phyloP scores from a whole-genome alignment of 2,888 invertebrate genomes.

The Tetramorium bicarinatum region DNA sequence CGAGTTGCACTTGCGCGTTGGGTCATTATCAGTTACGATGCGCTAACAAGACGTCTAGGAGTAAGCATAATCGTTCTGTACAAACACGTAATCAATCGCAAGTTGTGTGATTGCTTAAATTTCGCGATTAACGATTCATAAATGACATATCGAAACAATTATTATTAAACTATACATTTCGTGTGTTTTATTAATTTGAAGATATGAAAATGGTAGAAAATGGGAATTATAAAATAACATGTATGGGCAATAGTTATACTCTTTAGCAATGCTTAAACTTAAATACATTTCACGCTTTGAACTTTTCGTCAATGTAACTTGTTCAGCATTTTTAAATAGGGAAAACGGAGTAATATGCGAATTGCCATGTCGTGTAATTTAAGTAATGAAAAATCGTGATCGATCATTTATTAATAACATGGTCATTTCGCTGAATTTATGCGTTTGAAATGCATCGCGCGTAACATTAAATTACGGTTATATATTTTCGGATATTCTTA shows the following conservation, averaged over 20 bases:
- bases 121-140: neutral
- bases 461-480: slow-evolving; percentile 17
- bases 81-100: slow-evolving; percentile 4
- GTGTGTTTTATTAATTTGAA: neutral
- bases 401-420: slow-evolving; percentile 10
- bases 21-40: neutral
- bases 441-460: slow-evolving; percentile 15
- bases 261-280: slow-evolving; percentile 5
- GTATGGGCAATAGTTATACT: neutral
- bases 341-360: neutral
- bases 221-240: neutral
- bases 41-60: neutral
- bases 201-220: neutral
- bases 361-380: neutral
- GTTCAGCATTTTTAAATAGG: neutral
- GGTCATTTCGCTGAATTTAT: slow-evolving; percentile 16
- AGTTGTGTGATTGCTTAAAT: neutral
- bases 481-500: slow-evolving; percentile 14
- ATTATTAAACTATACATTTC: neutral
- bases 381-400: slow-evolving; percentile 20
- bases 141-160: neutral
- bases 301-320: slow-evolving; percentile 1
- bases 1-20: neutral
- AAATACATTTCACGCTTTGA: neutral
- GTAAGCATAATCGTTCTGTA: neutral